Percentiles rank a stretch among this genome's conserved stretches.
These are phyloP conservation scores for Galeopsomyia nigrocyanea DNA, from an alignment of 2,888 invertebrate species.

Conservation along the genomic window DNA sequence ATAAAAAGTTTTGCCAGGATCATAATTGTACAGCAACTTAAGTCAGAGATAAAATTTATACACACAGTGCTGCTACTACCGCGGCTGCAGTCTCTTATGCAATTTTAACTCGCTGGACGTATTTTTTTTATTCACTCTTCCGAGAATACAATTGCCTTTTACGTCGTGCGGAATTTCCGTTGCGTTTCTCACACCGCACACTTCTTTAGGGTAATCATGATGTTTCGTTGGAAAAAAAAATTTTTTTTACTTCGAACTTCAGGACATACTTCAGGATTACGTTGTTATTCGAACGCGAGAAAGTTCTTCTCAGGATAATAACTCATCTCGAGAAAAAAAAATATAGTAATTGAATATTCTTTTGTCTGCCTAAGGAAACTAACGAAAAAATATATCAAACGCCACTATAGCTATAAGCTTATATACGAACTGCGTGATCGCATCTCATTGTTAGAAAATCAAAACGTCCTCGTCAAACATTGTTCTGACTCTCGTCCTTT, in stretches of 20 bases:
- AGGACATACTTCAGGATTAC: too few species aligned
- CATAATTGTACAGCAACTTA: not conserved
- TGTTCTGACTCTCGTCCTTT: not conserved
- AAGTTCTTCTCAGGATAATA: too few species aligned
- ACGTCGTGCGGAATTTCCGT: too few species aligned
- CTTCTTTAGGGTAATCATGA: too few species aligned
- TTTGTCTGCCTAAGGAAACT: constrained; percentile 10
- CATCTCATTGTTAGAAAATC: constrained; percentile 30
- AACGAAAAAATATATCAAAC: constrained; percentile 14
- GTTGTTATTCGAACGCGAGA: too few species aligned
- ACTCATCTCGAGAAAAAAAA: constrained; percentile 1
- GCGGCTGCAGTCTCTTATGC: not conserved
- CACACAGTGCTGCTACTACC: too few species aligned
- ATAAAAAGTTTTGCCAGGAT: constrained; percentile 1
- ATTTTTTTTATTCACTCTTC: not conserved
- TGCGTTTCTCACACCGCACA: too few species aligned
- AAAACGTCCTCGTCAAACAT: constrained; percentile 19
- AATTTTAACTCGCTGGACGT: not conserved
- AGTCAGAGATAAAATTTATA: too few species aligned
- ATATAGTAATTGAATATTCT: constrained; percentile 22
- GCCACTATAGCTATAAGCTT: not conserved
- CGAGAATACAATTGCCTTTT: not conserved
- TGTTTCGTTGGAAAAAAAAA: too few species aligned
- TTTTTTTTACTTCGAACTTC: too few species aligned
- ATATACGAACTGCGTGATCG: constrained; percentile 8